A percentile compares a stretch with the other conserved stretches of the same genome.
These are phyloP conservation scores for Allophyes oxyacanthae DNA, from an alignment of 2,888 invertebrate species.

Conservation along the genomic window DNA sequence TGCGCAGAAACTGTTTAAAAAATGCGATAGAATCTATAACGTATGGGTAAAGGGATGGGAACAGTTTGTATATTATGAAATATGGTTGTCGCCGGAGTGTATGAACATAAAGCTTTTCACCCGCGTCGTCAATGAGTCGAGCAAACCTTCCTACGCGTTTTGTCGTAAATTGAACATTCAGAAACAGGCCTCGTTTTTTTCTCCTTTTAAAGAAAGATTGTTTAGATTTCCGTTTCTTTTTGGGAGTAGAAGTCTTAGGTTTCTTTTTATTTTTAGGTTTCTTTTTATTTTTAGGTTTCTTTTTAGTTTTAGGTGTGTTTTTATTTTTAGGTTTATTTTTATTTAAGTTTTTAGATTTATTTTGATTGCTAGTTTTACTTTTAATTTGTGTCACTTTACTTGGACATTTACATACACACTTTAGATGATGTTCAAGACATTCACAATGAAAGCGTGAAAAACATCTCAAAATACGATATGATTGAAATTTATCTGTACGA, in stretches of 20 bases:
- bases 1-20: not conserved
- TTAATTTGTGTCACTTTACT: not conserved
- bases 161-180: not conserved
- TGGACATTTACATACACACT: too few relatives aligned
- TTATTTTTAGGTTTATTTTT: too few relatives aligned
- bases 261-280: constrained; percentile 1
- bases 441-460: not conserved
- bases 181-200: not conserved
- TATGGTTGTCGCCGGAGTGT: not conserved
- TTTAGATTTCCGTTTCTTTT: not conserved
- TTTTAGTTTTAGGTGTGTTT: too few relatives aligned
- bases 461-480: too few relatives aligned
- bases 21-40: not conserved
- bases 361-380: too few relatives aligned
- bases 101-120: not conserved
- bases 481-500: too few relatives aligned
- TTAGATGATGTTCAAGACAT: not conserved
- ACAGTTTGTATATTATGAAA: constrained; percentile 5
- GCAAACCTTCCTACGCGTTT: not conserved
- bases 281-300: not conserved
- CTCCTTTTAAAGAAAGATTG: not conserved
- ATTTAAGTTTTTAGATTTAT: too few relatives aligned
- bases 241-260: not conserved
- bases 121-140: not conserved
- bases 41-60: not conserved